These are phyloP conservation scores for Brachystomella parvula DNA, from an alignment of 1,140 invertebrate species.

Conservation along the genomic window DNA sequence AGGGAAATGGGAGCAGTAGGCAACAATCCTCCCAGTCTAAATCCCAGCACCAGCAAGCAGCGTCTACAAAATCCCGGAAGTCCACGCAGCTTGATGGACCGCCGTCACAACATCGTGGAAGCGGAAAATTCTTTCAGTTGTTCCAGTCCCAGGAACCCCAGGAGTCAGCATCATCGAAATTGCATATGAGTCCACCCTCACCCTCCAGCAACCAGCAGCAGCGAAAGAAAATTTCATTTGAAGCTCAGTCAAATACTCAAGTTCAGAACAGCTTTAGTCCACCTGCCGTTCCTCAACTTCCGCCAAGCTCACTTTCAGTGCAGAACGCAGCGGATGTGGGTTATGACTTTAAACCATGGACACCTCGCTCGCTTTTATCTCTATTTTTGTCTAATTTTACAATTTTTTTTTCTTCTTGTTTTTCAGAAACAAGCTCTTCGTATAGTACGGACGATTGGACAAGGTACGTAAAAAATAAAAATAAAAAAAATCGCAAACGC, in stretches of 20 bases:
- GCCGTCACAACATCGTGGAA: too few species aligned
- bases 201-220: background rate
- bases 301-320: background rate
- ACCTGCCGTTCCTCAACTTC: background rate
- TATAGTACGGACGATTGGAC: conserved; percentile 93
- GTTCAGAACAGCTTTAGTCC: too few species aligned
- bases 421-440: conserved; percentile 93
- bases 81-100: too few species aligned
- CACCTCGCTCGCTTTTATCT: background rate
- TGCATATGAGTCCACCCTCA: too few species aligned
- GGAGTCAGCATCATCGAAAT: too few species aligned
- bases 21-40: background rate
- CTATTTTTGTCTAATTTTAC: background rate
- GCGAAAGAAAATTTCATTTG: conserved; percentile 6
- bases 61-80: too few species aligned
- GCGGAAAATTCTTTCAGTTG: too few species aligned
- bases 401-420: conserved; percentile 30
- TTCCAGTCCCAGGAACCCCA: too few species aligned
- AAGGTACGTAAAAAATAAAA: conserved; percentile 49
- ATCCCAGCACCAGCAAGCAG: background rate
- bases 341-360: background rate
- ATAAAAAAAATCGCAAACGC: background rate
- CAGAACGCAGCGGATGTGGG: background rate
- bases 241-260: conserved; percentile 3
- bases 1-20: background rate